A percentile compares a stretch with the other conserved stretches of the same genome.
Conservation (phyloP, 1,140 invertebrate species). For the Zaprionus gabonicus region DNA sequence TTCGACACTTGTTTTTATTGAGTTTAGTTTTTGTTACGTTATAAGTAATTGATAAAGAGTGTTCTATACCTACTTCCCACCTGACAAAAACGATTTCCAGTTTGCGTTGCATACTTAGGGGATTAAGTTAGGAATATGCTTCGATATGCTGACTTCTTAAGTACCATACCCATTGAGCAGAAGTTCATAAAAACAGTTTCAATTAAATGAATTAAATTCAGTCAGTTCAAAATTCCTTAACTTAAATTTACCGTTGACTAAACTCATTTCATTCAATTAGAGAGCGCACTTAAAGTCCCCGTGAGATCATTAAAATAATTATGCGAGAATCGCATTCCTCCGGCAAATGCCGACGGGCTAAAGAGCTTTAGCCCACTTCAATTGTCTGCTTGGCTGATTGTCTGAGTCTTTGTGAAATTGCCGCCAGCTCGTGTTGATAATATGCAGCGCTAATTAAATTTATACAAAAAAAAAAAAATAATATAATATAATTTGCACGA, state of each 20-base stretch:
- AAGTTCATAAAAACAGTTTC: too few relatives aligned
- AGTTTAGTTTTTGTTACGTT: too few relatives aligned
- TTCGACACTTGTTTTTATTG: too few relatives aligned
- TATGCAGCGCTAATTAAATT: conserved; percentile 76
- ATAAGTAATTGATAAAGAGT: too few relatives aligned
- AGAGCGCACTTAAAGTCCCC: not conserved
- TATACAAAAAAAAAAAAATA: conserved; percentile 61
- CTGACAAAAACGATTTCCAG: too few relatives aligned
- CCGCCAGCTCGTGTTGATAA: conserved; percentile 44
- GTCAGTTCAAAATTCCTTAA: too few relatives aligned
- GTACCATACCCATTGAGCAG: too few relatives aligned
- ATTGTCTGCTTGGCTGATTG: conserved; percentile 24
- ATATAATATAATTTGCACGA: conserved; percentile 62
- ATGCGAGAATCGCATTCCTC: not conserved
- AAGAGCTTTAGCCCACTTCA: conserved; percentile 2
- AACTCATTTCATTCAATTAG: not conserved
- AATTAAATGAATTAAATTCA: too few relatives aligned
- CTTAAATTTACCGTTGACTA: not conserved
- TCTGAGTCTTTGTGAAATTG: conserved; percentile 32
- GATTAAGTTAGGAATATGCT: too few relatives aligned
- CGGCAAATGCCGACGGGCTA: not conserved
- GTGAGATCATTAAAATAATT: conserved; percentile 1
- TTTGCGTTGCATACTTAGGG: too few relatives aligned
- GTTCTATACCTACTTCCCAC: too few relatives aligned
- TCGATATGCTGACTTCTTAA: too few relatives aligned